phyloP scores from a whole-genome alignment of 2,113 vertebrate species.

The Helogale parvula region DNA sequence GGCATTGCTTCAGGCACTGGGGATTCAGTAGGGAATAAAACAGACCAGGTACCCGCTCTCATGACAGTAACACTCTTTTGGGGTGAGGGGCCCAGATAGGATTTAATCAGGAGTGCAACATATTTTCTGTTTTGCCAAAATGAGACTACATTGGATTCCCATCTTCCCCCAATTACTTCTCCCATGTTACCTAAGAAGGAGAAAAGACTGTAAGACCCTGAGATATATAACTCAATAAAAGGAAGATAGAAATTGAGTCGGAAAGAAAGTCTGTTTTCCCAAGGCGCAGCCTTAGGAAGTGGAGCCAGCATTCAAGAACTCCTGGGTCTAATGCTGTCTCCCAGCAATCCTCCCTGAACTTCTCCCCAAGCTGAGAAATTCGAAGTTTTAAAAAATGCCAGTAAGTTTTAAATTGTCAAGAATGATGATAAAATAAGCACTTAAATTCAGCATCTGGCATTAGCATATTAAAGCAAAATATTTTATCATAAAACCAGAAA shows the following conservation, averaged over 20 bases:
- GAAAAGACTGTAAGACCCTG: background rate
- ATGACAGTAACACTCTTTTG: background rate
- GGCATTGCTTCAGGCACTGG: background rate
- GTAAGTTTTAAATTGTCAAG: background rate
- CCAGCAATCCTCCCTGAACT: background rate
- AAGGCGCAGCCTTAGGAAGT: background rate
- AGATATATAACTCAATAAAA: background rate
- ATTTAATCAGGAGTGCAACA: background rate
- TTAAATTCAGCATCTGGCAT: background rate
- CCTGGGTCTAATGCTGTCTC: background rate
- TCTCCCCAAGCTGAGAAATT: background rate
- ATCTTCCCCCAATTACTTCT: background rate
- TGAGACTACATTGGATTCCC: background rate
- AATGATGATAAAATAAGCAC: constrained; percentile 25
- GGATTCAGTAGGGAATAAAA: background rate
- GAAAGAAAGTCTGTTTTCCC: background rate
- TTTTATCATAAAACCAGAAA: background rate
- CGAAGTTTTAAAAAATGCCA: background rate
- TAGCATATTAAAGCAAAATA: background rate
- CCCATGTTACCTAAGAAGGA: background rate
- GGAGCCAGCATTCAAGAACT: background rate
- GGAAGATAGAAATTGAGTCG: background rate
- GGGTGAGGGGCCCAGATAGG: background rate
- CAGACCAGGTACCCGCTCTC: background rate
- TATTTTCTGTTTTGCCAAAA: constrained; percentile 2